Evolutionary conservation across 2,888 invertebrate genomes (phyloP).

Genomic region (Pseudanteris insignis): DNA sequence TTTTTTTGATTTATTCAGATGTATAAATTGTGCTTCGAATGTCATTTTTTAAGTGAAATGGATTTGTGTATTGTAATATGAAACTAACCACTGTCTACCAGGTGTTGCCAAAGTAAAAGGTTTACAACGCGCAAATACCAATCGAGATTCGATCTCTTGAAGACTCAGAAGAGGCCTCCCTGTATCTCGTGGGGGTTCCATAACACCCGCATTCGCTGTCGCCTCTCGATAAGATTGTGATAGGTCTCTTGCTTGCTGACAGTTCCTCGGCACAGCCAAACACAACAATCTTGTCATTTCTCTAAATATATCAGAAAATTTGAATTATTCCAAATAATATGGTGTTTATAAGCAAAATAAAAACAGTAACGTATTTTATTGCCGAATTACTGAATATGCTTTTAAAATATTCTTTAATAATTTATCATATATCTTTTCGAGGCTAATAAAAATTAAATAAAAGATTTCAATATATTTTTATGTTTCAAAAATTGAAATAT

Average conservation of each 20-base stretch:
- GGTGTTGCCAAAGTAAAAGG: constrained; percentile 85
- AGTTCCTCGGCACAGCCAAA: constrained; percentile 60
- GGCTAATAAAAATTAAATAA: no score
- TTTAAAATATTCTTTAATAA: not conserved
- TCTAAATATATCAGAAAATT: constrained; percentile 47
- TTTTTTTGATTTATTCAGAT: not conserved
- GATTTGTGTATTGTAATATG: constrained; percentile 40
- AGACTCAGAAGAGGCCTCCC: constrained; percentile 83
- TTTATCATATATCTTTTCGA: no score
- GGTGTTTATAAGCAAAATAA: no score
- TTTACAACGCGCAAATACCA: constrained; percentile 91
- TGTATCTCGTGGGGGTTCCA: constrained; percentile 83
- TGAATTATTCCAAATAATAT: not conserved
- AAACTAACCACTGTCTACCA: constrained; percentile 79
- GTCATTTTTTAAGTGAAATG: constrained; percentile 11
- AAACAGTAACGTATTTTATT: no score
- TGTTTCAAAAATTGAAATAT: no score
- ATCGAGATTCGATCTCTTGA: constrained; percentile 84
- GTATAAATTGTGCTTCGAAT: constrained; percentile 7
- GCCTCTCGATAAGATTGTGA: constrained; percentile 77
- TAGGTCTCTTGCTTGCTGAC: constrained; percentile 59
- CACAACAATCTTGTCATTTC: constrained; percentile 64
- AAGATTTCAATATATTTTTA: no score
- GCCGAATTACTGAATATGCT: no score
- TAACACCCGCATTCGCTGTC: constrained; percentile 83